Evolutionary conservation across 2,888 invertebrate genomes (phyloP).

Genomic region (Troides helena): DNA sequence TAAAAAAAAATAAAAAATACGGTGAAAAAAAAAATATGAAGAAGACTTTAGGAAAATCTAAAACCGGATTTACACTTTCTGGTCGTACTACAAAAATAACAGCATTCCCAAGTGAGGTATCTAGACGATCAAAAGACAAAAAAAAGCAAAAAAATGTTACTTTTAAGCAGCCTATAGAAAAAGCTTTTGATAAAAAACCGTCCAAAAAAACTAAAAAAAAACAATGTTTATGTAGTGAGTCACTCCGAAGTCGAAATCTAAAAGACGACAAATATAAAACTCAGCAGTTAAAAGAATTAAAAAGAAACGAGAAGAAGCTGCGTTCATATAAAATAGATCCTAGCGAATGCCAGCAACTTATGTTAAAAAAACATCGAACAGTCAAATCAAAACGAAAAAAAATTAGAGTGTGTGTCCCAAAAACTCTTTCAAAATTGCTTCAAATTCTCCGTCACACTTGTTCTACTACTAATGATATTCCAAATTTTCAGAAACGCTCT

Average conservation of each 20-base stretch:
- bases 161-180: constrained; percentile 16
- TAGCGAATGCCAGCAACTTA: constrained; percentile 5
- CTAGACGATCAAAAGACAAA: constrained; percentile 2
- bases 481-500: constrained; percentile 4
- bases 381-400: constrained; percentile 10
- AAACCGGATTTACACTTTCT: constrained; percentile 2
- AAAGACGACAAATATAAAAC: constrained; percentile 8
- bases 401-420: constrained; percentile 16
- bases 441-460: constrained; percentile 10
- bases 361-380: constrained; percentile 3
- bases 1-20: background rate
- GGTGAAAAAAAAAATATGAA: background rate
- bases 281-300: background rate
- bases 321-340: background rate
- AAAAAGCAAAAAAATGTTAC: constrained; percentile 26
- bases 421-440: constrained; percentile 17
- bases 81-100: constrained; percentile 7
- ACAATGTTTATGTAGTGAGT: constrained; percentile 4
- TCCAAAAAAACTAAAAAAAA: constrained; percentile 9
- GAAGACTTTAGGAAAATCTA: background rate
- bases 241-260: background rate
- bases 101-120: constrained; percentile 15
- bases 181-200: constrained; percentile 1
- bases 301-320: background rate
- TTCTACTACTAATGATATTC: constrained; percentile 12